Evolutionary conservation across 1,140 invertebrate genomes (phyloP), one percentile per base, ranked within the genome.

Genomic region (Ctenoplectra terminalis): DNA sequence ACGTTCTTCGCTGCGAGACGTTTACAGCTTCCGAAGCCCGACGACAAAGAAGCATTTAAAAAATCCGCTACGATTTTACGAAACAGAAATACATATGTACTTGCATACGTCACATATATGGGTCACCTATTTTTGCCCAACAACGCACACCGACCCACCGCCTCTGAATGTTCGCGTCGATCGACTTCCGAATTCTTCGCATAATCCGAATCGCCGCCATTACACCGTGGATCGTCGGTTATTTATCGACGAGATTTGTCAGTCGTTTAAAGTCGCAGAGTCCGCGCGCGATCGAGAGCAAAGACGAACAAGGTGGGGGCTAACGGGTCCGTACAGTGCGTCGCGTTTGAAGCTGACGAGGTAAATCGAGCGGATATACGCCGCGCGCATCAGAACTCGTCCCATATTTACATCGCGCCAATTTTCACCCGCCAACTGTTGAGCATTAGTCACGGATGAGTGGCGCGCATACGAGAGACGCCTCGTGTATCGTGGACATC

Each of bases 351-450:
- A 67, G 43, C 80, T 77, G 74, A 78, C 74, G 66, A 67, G 46
- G 74, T 82, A 82, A 82, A 82, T 78, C 81, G 81, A 82, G 81
- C 75, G 81, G 75, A 82, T 43, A 70, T 70, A 52, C 74, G 74
- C 74, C 11, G 48, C 66, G 46, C 43, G 64, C 48, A 66, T 34
- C 74, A 82, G 72, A 81, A 71, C 73, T 70, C 74, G 73, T 87
- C 74, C 76, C 84, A 61, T 86, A 87, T 87, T 87, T 86, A 70
- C 84, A 83, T 86, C 81, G 81, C 76, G 75, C 70, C 75, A 86
- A 87, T 86, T 87, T 87, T 86, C 81, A 63, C 80, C 75, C 63
- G 69, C 80, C 85, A 85, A 86, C 66, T 86, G 69, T 61, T 50
- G 67, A 52, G 26, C 79, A 86, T 86, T 86, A 87, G 70, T 86